Evolutionary conservation across 1,140 invertebrate genomes (phyloP).

Genomic region (Proales similis): DNA sequence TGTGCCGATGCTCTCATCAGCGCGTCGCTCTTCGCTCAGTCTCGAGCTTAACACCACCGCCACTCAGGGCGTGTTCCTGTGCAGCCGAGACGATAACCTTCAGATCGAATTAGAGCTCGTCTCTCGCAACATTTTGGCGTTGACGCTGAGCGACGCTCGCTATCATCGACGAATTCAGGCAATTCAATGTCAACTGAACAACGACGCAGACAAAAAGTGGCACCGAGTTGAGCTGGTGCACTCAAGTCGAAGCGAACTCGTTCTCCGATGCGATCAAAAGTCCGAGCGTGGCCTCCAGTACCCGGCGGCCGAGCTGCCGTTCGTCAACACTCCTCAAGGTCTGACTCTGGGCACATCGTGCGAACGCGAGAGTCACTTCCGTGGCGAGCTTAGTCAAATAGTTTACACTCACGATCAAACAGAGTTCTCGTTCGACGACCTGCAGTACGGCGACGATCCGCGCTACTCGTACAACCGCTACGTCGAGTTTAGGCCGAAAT

Average conservation of each 20-base stretch:
- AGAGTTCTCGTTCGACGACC: slow-evolving; percentile 14
- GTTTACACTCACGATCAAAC: slow-evolving; percentile 16
- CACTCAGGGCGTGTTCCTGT: slow-evolving; percentile 10
- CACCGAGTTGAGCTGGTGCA: slow-evolving; percentile 13
- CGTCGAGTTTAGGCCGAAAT: slow-evolving; percentile 24
- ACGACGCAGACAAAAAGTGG: slow-evolving; percentile 22
- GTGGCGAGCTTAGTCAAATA: slow-evolving; percentile 16
- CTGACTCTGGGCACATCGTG: slow-evolving; percentile 14
- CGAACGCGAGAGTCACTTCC: not conserved
- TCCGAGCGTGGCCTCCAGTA: not conserved
- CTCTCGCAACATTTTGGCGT: slow-evolving; percentile 7
- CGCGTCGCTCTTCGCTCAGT: slow-evolving; percentile 1
- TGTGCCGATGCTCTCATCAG: slow-evolving; percentile 14
- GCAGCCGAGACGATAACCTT: slow-evolving; percentile 1
- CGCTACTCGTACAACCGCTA: slow-evolving; percentile 26
- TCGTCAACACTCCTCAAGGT: slow-evolving; percentile 26
- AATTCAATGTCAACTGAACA: not conserved
- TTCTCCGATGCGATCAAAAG: slow-evolving; percentile 9
- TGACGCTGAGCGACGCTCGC: slow-evolving; percentile 4
- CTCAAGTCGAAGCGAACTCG: slow-evolving; percentile 6
- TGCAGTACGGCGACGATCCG: slow-evolving; percentile 33
- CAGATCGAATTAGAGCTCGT: not conserved
- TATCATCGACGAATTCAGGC: slow-evolving; percentile 12
- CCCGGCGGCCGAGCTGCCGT: slow-evolving; percentile 15
- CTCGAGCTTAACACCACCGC: slow-evolving; percentile 13